Conservation (phyloP, 2,113 vertebrate genomes). For the Theristicus caerulescens region DNA sequence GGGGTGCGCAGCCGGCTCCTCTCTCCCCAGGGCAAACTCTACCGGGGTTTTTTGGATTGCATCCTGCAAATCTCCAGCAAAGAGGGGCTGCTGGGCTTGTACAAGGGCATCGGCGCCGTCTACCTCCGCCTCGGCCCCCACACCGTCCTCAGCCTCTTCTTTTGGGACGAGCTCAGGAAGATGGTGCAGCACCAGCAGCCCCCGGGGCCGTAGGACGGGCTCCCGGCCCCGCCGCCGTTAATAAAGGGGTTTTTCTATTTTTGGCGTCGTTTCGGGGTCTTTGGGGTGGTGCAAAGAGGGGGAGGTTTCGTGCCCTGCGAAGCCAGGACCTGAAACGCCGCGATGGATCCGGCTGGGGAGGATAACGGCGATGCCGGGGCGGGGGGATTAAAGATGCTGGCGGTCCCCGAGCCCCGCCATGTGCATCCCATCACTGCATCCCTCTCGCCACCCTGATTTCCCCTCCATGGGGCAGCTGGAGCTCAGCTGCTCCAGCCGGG, state of each 20-base stretch:
- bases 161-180: conserved; percentile 92
- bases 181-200: conserved; percentile 49
- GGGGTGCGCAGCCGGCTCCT: neutral
- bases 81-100: conserved; percentile 86
- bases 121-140: conserved; percentile 93
- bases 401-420: neutral
- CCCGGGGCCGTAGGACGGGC: neutral
- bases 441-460: neutral
- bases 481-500: neutral
- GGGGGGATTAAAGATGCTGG: neutral
- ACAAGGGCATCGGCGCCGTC: conserved; percentile 90
- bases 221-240: neutral
- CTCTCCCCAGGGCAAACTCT: conserved; percentile 82
- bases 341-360: accelerated
- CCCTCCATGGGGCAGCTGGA: neutral
- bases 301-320: neutral
- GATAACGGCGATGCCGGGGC: accelerated
- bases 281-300: neutral
- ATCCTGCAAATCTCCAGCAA: conserved; percentile 82
- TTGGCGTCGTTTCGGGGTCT: neutral
- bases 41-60: conserved; percentile 86
- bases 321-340: neutral
- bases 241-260: conserved; percentile 49
- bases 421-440: neutral
- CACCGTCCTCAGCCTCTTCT: conserved; percentile 92